Percentiles rank a stretch among this genome's conserved stretches.
phyloP scores from a whole-genome alignment of 2,797 vertebrate genomes.

The Argyrosomus regius region DNA sequence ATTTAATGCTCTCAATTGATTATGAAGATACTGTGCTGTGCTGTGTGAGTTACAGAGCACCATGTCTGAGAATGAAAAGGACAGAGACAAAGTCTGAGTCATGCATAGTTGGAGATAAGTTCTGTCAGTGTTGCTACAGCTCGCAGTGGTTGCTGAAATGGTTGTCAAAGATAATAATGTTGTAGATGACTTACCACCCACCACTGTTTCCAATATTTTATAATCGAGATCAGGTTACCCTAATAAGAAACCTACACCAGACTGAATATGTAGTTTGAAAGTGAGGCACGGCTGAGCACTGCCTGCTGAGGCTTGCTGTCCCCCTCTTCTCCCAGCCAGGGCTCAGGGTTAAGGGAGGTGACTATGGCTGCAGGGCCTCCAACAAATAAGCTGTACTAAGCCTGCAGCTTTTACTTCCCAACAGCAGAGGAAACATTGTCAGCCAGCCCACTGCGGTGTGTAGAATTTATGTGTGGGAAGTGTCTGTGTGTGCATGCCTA shows the following conservation, averaged over 20 bases:
- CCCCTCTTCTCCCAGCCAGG: background rate
- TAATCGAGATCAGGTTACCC: background rate
- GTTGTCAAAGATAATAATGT: background rate
- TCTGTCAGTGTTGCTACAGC: background rate
- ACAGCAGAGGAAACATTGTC: slow-evolving; percentile 22
- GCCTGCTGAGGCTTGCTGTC: slow-evolving; percentile 27
- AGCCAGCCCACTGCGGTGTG: slow-evolving; percentile 24
- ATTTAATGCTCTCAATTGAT: no score
- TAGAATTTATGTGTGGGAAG: slow-evolving; percentile 12
- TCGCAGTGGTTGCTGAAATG: background rate
- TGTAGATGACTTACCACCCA: background rate
- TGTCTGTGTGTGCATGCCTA: slow-evolving; percentile 10
- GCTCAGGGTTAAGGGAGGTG: slow-evolving; percentile 2
- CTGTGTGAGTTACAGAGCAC: no score
- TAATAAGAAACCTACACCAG: background rate
- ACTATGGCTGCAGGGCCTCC: slow-evolving; percentile 47
- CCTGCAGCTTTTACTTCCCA: slow-evolving; percentile 42
- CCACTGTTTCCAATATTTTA: background rate
- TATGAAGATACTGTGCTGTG: background rate
- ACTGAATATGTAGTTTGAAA: background rate
- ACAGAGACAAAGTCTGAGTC: background rate
- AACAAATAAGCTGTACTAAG: slow-evolving; percentile 51
- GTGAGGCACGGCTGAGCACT: background rate
- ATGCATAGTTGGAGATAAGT: background rate
- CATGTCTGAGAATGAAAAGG: background rate